Evolutionary conservation across 2,888 invertebrate species (phyloP), one percentile per base, ranked within the genome.

Genomic region (Maniola hyperantus): DNA sequence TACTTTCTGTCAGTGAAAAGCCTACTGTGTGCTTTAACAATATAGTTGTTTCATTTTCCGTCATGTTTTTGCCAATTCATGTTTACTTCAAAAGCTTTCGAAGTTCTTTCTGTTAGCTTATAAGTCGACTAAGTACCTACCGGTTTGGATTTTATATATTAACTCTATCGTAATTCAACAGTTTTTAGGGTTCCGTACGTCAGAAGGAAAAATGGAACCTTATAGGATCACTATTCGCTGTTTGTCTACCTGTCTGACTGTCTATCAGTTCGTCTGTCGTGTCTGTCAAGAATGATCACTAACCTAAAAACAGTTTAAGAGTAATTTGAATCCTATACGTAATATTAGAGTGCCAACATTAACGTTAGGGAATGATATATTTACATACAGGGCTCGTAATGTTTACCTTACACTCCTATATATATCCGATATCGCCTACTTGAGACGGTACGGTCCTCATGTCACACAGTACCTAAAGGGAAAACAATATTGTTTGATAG

Each of bases 311-410:
- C 20, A 50, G 8, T 48, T 48, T 61, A 5, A n/a, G 15, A 46
- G 39, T 39, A 36, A 20, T 11, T 61, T 48, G 18, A 62, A 36
- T 53, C 57, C 42, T 53, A 13, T 53, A 13, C 53, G 36, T 64
- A 65, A 66, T 58, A 64, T 50, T 53, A 46, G 26, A 42, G 34
- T 13, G n/a, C n/a, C n/a, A n/a, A 69, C 13, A 58, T 55, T 65
- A 69, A 65, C 50, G 51, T 65, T 69, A 59, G 50, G 44, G 55
- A 69, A 65, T 69, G 68, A 73, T 71, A 68, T 72, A 72, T 73
- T 72, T 73, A 68, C 64, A 53, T 60, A 64, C 18, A 53, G 58
- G 66, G 53, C 53, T 58, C 61, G 61, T 65, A 70, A 65, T 68
- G 69, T 70, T 69, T 69, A 66, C 67, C 57, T 66, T 58, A 55